These are phyloP conservation scores for Macrophya annulata DNA, from an alignment of 2,888 invertebrate genomes.

Conservation along the genomic window DNA sequence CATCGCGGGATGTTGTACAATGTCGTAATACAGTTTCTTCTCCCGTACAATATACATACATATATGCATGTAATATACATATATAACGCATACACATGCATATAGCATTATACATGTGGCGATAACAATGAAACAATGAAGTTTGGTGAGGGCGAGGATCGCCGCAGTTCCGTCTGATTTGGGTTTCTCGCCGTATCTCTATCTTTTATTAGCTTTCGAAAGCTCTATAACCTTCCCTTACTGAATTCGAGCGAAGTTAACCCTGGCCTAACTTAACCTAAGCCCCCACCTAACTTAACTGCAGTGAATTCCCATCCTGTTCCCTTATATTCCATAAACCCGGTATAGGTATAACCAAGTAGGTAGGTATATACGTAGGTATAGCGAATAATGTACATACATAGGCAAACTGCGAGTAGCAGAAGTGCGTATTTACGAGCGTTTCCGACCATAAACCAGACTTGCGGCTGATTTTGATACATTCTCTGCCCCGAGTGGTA, in stretches of 20 bases:
- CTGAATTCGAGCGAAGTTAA: conserved; percentile 13
- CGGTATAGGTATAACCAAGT: conserved; percentile 14
- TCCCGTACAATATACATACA: background rate
- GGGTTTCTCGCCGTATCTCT: conserved; percentile 36
- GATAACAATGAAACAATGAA: conserved; percentile 43
- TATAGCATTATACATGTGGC: background rate
- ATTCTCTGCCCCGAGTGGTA: conserved; percentile 78
- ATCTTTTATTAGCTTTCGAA: conserved; percentile 37
- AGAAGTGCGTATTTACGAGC: conserved; percentile 80
- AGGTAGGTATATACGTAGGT: background rate
- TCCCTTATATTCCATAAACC: background rate
- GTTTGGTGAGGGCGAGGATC: conserved; percentile 22
- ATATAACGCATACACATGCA: background rate
- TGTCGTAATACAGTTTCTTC: background rate
- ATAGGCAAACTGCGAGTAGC: conserved; percentile 68
- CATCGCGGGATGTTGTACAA: background rate
- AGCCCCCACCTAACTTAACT: conserved; percentile 10
- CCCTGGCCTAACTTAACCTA: conserved; percentile 17
- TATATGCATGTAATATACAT: too few relatives aligned
- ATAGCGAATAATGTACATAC: conserved; percentile 12
- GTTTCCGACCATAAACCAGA: conserved; percentile 80
- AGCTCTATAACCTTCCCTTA: conserved; percentile 10
- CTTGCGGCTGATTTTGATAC: conserved; percentile 80
- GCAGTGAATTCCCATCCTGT: conserved; percentile 25
- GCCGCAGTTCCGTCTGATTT: conserved; percentile 44